Percentiles rank a stretch among this genome's conserved stretches.
These are phyloP conservation scores for Halcyon badia DNA, from an alignment of 2,797 vertebrate species.

Conservation along the genomic window DNA sequence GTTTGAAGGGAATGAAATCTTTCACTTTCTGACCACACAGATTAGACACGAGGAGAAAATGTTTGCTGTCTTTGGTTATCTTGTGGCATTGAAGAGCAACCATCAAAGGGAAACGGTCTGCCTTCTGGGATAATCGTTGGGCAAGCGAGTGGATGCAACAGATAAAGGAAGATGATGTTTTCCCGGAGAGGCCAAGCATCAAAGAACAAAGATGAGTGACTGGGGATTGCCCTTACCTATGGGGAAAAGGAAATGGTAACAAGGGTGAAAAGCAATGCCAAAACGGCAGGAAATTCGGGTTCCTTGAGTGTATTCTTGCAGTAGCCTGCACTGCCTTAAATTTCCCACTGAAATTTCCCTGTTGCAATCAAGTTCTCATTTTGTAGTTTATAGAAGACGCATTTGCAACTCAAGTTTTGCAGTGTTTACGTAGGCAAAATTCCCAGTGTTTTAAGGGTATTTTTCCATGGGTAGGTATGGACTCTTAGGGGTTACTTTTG, in stretches of 20 bases:
- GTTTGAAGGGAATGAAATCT: conserved; percentile 10
- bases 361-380: neutral
- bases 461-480: conserved; percentile 25
- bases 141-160: conserved; percentile 20
- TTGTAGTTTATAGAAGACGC: neutral
- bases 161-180: conserved; percentile 6
- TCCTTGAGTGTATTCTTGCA: neutral
- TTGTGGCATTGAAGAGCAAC: conserved; percentile 9
- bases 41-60: neutral
- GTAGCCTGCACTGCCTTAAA: neutral
- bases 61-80: neutral
- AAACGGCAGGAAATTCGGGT: neutral
- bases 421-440: conserved; percentile 12
- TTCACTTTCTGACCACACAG: conserved; percentile 51
- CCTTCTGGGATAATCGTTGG: neutral
- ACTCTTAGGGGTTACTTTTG: neutral
- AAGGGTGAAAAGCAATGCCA: neutral
- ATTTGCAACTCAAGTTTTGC: neutral
- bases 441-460: conserved; percentile 22
- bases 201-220: neutral
- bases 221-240: neutral
- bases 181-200: neutral
- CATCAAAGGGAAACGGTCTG: conserved; percentile 37
- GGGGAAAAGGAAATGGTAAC: neutral
- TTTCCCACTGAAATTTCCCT: neutral